Percentiles rank a stretch among this genome's conserved stretches.
These are phyloP conservation scores for Centropristis striata DNA, from an alignment of 2,113 vertebrate genomes.

Conservation along the genomic window DNA sequence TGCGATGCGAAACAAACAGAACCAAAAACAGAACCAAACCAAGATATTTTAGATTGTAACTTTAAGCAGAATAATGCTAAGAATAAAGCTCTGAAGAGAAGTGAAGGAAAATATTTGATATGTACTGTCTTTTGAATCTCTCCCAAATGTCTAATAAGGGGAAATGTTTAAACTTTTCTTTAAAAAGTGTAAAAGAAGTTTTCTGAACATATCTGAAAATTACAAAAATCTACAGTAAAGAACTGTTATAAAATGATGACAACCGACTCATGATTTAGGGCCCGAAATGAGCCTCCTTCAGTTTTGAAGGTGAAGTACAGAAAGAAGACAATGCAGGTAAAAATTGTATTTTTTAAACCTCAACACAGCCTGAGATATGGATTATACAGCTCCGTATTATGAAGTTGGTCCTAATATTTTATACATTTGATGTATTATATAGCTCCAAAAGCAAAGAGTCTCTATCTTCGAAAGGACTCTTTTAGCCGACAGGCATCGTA, in stretches of 20 bases:
- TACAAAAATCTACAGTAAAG: neutral
- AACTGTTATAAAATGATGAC: neutral
- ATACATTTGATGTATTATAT: conserved; percentile 46
- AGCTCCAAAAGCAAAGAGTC: conserved; percentile 42
- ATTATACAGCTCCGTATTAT: conserved; percentile 39
- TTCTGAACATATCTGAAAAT: neutral
- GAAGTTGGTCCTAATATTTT: conserved; percentile 38
- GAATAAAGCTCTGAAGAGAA: neutral
- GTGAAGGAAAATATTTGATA: neutral
- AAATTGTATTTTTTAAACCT: neutral
- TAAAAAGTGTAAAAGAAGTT: neutral
- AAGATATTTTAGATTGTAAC: too few relatives aligned
- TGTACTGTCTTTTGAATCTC: neutral
- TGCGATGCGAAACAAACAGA: too few relatives aligned
- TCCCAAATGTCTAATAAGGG: neutral
- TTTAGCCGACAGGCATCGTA: conserved; percentile 64
- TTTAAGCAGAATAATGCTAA: neutral
- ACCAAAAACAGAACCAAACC: too few relatives aligned
- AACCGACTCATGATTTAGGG: neutral
- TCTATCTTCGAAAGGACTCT: conserved; percentile 40
- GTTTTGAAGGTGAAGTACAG: conserved; percentile 9
- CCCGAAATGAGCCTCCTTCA: conserved; percentile 9
- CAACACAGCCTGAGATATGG: conserved; percentile 7
- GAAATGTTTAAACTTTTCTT: neutral
- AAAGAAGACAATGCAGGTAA: neutral